Evolutionary conservation across 2,113 vertebrate species (phyloP).

Genomic region (Podarcis cretensis): DNA sequence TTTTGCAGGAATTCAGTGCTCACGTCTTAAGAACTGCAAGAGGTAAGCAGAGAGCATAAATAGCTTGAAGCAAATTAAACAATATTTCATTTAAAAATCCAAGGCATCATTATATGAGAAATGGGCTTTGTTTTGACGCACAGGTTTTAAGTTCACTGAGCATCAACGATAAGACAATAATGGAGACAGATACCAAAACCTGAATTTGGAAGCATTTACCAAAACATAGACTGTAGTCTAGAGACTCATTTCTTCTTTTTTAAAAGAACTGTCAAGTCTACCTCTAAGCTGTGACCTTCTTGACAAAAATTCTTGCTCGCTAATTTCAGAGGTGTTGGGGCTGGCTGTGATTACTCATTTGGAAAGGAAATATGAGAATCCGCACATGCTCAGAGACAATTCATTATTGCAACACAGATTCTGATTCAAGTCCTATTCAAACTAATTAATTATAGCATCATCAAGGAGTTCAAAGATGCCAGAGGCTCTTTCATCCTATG

Average conservation of each 20-base stretch:
- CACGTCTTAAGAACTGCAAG: not conserved
- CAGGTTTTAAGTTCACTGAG: not conserved
- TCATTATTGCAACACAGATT: not conserved
- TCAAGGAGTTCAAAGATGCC: not conserved
- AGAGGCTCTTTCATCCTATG: not conserved
- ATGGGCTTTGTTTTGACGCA: constrained; percentile 16
- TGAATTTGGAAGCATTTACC: not conserved
- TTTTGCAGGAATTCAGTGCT: not conserved
- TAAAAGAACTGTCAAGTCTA: not conserved
- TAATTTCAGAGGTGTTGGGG: not conserved
- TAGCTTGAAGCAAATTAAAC: not conserved
- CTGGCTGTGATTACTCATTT: not conserved
- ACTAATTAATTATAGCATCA: not conserved
- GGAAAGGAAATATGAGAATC: not conserved
- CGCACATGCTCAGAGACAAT: not conserved
- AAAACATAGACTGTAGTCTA: not conserved
- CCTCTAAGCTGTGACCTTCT: not conserved
- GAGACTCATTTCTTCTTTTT: rapidly evolving
- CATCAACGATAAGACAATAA: too few relatives aligned
- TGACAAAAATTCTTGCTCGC: not conserved
- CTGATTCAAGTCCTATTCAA: not conserved
- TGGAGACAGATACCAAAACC: not conserved
- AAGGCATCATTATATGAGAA: constrained; percentile 15
- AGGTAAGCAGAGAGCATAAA: not conserved
- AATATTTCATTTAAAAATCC: not conserved